phyloP scores from a whole-genome alignment of 1,140 invertebrate species.

The Penaeus vannamei region DNA sequence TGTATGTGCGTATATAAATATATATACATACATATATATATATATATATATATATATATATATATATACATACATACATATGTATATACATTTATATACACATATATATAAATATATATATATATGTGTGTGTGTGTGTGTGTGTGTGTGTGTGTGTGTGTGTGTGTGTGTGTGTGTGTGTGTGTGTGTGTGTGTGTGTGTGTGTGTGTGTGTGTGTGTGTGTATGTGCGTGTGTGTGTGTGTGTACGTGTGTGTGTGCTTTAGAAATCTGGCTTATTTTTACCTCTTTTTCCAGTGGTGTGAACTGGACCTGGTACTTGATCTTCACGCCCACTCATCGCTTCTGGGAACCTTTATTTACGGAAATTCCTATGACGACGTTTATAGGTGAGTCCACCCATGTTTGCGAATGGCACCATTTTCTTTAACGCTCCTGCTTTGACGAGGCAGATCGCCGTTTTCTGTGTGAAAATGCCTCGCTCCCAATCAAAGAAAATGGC shows the following conservation, averaged over 20 bases:
- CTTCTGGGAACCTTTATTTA: slow-evolving; percentile 95
- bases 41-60: not conserved
- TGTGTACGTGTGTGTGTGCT: not conserved
- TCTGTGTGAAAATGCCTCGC: no score
- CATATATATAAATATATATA: slow-evolving; percentile 20
- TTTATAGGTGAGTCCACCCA: slow-evolving; percentile 79
- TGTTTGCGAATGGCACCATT: not conserved
- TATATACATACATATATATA: not conserved
- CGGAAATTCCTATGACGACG: slow-evolving; percentile 96
- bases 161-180: not conserved
- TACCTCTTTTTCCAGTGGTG: slow-evolving; percentile 52
- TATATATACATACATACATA: not conserved
- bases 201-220: no score
- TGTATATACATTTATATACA: slow-evolving; percentile 7
- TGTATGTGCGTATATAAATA: not conserved
- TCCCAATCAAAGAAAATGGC: no score
- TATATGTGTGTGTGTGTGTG: not conserved
- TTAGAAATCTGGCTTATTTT: not conserved
- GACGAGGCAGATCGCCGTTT: no score
- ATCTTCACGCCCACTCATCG: slow-evolving; percentile 94
- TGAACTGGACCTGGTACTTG: slow-evolving; percentile 92
- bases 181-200: not conserved
- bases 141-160: not conserved
- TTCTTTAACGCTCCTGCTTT: no score
- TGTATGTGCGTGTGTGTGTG: no score